Percentiles rank a stretch among this genome's conserved stretches.
Evolutionary conservation across 1,140 invertebrate species (phyloP).

Genomic region (Aphaenogaster floridana): DNA sequence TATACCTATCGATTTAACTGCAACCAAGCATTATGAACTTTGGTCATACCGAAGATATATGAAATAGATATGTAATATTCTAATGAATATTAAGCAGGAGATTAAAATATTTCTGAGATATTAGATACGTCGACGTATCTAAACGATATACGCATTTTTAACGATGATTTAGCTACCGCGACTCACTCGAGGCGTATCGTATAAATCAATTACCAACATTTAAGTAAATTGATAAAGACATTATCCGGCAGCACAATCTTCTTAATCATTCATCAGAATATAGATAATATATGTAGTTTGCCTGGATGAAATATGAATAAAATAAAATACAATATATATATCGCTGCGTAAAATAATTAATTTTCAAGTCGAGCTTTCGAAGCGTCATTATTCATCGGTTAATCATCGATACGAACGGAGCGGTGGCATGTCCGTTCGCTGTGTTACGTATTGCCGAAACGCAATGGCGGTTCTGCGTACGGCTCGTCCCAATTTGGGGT

Average conservation of each 20-base stretch:
- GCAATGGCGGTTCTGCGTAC: constrained; percentile 13
- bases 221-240: not conserved
- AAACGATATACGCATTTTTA: not conserved
- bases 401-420: not conserved
- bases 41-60: not conserved
- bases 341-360: not conserved
- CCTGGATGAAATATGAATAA: not conserved
- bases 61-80: constrained; percentile 13
- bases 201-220: not conserved
- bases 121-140: not conserved
- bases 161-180: not conserved
- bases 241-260: not conserved
- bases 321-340: not conserved
- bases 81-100: constrained; percentile 35
- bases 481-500: constrained; percentile 15
- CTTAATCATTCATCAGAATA: not conserved
- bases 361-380: not conserved
- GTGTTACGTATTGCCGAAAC: not conserved
- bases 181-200: not conserved
- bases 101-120: constrained; percentile 24
- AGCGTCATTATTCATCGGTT: not conserved
- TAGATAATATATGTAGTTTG: not conserved
- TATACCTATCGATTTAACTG: not conserved
- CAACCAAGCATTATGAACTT: not conserved
- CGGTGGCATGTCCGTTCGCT: not conserved